A percentile compares a stretch with the other conserved stretches of the same genome.
Conservation (phyloP, 2,113 vertebrate genomes). For the Tenrec ecaudatus region DNA sequence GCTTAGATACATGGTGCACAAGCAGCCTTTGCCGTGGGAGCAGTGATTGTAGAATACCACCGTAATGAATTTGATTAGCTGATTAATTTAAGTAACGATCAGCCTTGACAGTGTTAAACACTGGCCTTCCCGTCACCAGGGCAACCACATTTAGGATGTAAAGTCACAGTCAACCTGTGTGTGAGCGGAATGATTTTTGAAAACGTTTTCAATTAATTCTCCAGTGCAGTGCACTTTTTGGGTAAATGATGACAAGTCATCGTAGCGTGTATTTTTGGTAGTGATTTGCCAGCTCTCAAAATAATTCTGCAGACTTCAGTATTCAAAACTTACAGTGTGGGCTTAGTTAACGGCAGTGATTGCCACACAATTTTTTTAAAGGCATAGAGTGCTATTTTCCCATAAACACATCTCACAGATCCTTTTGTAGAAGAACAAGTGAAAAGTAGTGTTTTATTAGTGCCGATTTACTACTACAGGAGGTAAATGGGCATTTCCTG, state of each 20-base stretch:
- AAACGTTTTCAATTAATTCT: constrained; percentile 32
- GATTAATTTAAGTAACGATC: background rate
- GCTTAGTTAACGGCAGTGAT: background rate
- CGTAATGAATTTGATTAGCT: background rate
- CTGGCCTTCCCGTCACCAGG: background rate
- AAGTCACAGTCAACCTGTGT: background rate
- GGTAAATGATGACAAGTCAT: background rate
- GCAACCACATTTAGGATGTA: constrained; percentile 34
- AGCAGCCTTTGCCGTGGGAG: background rate
- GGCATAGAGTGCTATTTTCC: background rate
- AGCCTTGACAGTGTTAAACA: background rate
- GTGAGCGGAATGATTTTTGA: constrained; percentile 20
- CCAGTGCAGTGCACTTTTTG: background rate
- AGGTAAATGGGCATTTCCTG: background rate
- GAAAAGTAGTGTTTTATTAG: background rate
- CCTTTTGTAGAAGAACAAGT: background rate
- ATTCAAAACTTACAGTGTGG: background rate
- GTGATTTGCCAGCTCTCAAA: background rate
- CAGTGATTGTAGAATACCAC: background rate
- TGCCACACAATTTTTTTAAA: constrained; percentile 18
- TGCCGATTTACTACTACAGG: background rate
- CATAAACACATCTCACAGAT: background rate
- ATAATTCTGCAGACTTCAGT: background rate
- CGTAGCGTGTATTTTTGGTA: background rate
- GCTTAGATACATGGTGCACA: constrained; percentile 27